Evolutionary conservation across 2,797 vertebrate genomes (phyloP), one percentile per base, ranked within the genome.

Genomic region (Liparis tanakae): DNA sequence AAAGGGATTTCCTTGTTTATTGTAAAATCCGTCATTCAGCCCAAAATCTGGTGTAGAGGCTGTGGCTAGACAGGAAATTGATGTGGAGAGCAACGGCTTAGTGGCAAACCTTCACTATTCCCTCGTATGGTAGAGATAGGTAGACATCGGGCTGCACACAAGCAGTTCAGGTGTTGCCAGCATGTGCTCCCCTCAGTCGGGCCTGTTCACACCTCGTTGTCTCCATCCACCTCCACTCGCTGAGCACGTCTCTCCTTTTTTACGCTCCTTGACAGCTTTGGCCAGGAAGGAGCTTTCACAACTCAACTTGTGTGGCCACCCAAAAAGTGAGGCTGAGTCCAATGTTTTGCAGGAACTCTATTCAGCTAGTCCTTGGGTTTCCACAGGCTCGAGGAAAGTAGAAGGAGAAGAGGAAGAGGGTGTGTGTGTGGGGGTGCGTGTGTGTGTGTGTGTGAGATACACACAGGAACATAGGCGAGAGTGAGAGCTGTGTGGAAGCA

Each of bases 271-370:
- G 69, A 25, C 72, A 81, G 74, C 76, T 84, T 81, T 88, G 86
- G 89, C 81, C 78, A 82, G 87, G 83, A 87, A 85, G 80, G 79
- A 79, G 88, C 87, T 93, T 92, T 93, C 87, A 88, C 89, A 92
- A 81, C 90, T 94, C 91, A 81, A 87, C 85, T 85, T 86, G 85
- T 79, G 83, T 86, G 92, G 90, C 93, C 93, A 92, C 90, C 92
- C 91, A 91, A 90, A 89, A 88, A 82, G 81, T 53, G 65, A 81
- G 37, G 62, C 65, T 36, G 78, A 78, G 82, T 92, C 82, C 78
- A 82, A 69, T 73, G 37, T 84, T 90, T 86, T 83, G 81, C 89
- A 75, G 89, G 87, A 80, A 86, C 85, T 90, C 74, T 79, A 70
- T 59, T 55, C 75, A 70, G 62, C 62, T 82, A 74, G 91, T 91